Evolutionary conservation across 2,797 vertebrate species (phyloP), one percentile per base, ranked within the genome.

Genomic region (Eutrigla gurnardus): DNA sequence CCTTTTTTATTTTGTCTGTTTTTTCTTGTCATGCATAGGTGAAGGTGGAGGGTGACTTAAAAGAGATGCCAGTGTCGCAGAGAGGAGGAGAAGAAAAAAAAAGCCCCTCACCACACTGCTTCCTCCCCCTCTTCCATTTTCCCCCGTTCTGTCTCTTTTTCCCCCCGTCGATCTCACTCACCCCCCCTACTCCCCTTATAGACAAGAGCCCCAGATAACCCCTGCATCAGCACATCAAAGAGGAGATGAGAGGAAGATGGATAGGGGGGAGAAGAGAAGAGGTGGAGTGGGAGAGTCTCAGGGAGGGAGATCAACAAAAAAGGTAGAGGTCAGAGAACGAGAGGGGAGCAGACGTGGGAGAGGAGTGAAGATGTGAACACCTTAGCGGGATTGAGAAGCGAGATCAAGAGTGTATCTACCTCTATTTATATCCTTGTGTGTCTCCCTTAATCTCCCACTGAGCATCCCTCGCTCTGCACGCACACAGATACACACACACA

Each of bases 191-290:
- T 70, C 64, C 71, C 78, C 82, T 74, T 75, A 71, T 17, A 78
- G 81, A 89, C 73, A 9, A 83, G 76, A 85, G 87, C 86, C 86
- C 78, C 57, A 88, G 88, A 92, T 90, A 92, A 85, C 90, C 89
- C 77, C 12, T 1, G 49, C 75, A 83, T 91, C 85, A 77, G 54
- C 81, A 91, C 90, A 92, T 94, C 91, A 93, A 94, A 93, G 91
- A 58, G 4, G 36, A 85, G 88, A 87, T 89, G 91, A 90, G 86
- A 89, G 83, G 77, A 70, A 78, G 88, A 86, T 85, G 71, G 83
- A 82, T 70, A 32, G 46, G 69, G 66, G 45, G 42, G n/a, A 18
- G 53, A 52, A 18, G 60, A 70, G 75, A 55, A 62, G 65, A 82
- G 83, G 84, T 54, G 84, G 78, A 81, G 78, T 10, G 32, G 65